phyloP scores from a whole-genome alignment of 2,113 vertebrate species.

The Macquaria australasica region DNA sequence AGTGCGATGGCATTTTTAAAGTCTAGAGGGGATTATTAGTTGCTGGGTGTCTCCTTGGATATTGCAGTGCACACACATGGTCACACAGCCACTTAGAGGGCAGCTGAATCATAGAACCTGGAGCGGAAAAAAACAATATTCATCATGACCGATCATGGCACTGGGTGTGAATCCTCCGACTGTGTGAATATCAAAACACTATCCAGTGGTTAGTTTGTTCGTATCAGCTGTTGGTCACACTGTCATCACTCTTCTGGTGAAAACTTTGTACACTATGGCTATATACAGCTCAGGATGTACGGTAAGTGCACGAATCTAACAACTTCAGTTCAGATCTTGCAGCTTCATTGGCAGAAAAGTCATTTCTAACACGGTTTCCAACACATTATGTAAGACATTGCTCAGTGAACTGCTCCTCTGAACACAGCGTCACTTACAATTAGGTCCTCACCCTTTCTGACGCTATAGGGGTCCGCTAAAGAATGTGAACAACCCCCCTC shows the following conservation, averaged over 20 bases:
- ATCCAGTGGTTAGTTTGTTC: conserved; percentile 36
- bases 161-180: conserved; percentile 22
- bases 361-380: conserved; percentile 2
- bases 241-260: background rate
- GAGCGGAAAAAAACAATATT: conserved; percentile 15
- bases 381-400: conserved; percentile 35
- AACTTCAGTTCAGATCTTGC: conserved; percentile 8
- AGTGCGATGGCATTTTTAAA: conserved; percentile 32
- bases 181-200: conserved; percentile 27
- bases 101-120: conserved; percentile 26
- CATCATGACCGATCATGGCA: conserved; percentile 17
- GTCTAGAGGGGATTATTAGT: conserved; percentile 34
- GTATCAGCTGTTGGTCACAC: conserved; percentile 10
- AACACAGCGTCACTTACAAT: conserved; percentile 12
- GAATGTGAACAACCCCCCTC: background rate
- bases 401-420: conserved; percentile 27
- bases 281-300: conserved; percentile 53
- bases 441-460: conserved; percentile 2
- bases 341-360: background rate
- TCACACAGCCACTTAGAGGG: conserved; percentile 11
- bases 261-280: conserved; percentile 29
- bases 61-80: conserved; percentile 28
- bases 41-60: conserved; percentile 48
- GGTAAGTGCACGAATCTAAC: conserved; percentile 15
- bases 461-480: background rate